These are phyloP conservation scores for Xyrauchen texanus DNA, from an alignment of 2,113 vertebrate genomes.

Conservation along the genomic window DNA sequence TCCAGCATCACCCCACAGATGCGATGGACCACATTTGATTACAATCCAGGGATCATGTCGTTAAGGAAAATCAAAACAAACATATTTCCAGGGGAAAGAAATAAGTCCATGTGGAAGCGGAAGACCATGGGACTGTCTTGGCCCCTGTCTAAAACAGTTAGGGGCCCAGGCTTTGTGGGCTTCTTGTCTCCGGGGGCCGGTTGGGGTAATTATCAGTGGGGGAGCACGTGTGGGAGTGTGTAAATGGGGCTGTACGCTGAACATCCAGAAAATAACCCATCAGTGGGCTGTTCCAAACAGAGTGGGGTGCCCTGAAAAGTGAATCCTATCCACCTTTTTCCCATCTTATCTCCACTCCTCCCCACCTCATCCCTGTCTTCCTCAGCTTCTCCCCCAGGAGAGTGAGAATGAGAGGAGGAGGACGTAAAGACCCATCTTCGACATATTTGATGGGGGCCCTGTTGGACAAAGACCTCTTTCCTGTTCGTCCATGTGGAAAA, in stretches of 20 bases:
- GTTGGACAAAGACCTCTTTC: slow-evolving; percentile 74
- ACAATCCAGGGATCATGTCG: slow-evolving; percentile 62
- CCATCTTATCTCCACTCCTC: too few species aligned
- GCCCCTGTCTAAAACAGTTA: slow-evolving; percentile 70
- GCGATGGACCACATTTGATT: slow-evolving; percentile 37
- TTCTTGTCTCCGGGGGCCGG: slow-evolving; percentile 65
- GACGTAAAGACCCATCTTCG: slow-evolving; percentile 67
- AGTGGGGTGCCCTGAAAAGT: slow-evolving; percentile 38
- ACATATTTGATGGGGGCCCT: slow-evolving; percentile 65
- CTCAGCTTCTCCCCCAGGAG: slow-evolving; percentile 45
- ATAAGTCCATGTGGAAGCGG: slow-evolving; percentile 48
- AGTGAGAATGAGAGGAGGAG: slow-evolving; percentile 39
- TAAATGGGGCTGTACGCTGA: slow-evolving; percentile 10
- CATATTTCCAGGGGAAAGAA: slow-evolving; percentile 56
- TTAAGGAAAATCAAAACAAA: slow-evolving; percentile 68
- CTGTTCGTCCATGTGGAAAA: slow-evolving; percentile 80
- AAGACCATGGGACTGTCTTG: slow-evolving; percentile 60
- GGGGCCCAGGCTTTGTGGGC: slow-evolving; percentile 64
- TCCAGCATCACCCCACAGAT: slow-evolving; percentile 36
- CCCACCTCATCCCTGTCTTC: too few species aligned
- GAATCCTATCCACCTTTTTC: slow-evolving; percentile 14
- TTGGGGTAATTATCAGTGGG: slow-evolving; percentile 68
- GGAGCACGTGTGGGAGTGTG: slow-evolving; percentile 61
- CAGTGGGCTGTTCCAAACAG: slow-evolving; percentile 34
- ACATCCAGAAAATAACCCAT: slow-evolving; percentile 30